Conservation (phyloP, 2,797 vertebrate species). For the Cossypha heuglini region DNA sequence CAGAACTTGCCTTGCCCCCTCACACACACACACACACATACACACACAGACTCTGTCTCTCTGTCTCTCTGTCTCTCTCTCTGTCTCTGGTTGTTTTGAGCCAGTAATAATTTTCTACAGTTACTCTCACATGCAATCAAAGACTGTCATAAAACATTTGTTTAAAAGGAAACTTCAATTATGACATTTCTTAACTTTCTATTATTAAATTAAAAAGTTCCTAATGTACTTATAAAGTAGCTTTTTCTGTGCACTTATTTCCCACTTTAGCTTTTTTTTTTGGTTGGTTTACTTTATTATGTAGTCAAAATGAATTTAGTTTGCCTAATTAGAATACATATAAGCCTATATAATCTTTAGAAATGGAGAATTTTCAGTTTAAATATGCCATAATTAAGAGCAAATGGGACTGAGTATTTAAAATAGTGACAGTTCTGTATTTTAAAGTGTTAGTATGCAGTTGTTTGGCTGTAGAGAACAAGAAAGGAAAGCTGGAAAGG, state of each 20-base stretch:
- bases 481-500: not conserved
- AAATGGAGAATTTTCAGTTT: conserved; percentile 7
- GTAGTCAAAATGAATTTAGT: conserved; percentile 2
- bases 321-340: conserved; percentile 18
- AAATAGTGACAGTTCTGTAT: conserved; percentile 7
- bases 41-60: too few species aligned
- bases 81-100: not conserved
- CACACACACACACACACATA: not conserved
- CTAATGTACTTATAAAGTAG: not conserved
- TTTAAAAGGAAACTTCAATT: not conserved
- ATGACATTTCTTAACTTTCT: not conserved
- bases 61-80: too few species aligned
- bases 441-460: not conserved
- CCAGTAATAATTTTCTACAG: not conserved
- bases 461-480: conserved; percentile 16
- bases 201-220: conserved; percentile 2
- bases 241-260: not conserved
- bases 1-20: not conserved
- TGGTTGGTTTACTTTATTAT: conserved; percentile 2
- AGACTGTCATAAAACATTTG: not conserved
- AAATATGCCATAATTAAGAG: conserved; percentile 31
- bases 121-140: not conserved
- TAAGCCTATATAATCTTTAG: not conserved
- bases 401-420: not conserved
- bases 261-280: not conserved